Conservation (phyloP, 2,113 vertebrate genomes). For the Solea senegalensis region DNA sequence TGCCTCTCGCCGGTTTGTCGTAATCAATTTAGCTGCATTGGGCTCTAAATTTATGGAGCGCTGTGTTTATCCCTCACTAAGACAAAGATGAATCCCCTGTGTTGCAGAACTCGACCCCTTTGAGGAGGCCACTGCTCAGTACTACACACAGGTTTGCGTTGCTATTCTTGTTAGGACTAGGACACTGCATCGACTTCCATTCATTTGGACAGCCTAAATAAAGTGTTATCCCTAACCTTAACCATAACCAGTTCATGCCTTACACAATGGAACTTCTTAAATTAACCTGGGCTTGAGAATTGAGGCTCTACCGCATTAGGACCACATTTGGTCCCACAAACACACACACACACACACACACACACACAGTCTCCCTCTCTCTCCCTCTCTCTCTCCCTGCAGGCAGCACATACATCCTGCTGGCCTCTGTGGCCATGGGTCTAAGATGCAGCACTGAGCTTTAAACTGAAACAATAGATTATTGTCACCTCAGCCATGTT, state of each 20-base stretch:
- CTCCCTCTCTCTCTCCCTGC: conserved; percentile 40
- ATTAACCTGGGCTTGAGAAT: too few species aligned
- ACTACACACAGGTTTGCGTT: neutral
- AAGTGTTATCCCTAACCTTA: too few species aligned
- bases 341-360: conserved; percentile 2
- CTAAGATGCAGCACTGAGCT: conserved; percentile 63
- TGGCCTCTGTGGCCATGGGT: conserved; percentile 65
- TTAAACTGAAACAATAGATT: conserved; percentile 85
- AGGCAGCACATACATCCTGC: conserved; percentile 73
- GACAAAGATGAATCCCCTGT: conserved; percentile 62
- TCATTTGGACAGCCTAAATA: too few species aligned
- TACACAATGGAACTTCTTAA: too few species aligned
- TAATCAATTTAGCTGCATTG: conserved; percentile 8
- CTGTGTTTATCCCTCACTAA: conserved; percentile 26
- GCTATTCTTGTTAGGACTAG: neutral
- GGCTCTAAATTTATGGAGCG: conserved; percentile 41
- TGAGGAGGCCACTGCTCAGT: conserved; percentile 54
- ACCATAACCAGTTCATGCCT: too few species aligned
- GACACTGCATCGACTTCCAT: neutral
- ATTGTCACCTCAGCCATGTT: conserved; percentile 79
- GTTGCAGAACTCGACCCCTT: conserved; percentile 44
- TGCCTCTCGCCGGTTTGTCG: conserved; percentile 15
- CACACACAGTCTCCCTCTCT: neutral
- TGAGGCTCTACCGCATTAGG: too few species aligned
- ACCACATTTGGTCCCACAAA: neutral